Evolutionary conservation across 2,888 invertebrate species (phyloP).

Genomic region (Zygothrica quintamaculata): DNA sequence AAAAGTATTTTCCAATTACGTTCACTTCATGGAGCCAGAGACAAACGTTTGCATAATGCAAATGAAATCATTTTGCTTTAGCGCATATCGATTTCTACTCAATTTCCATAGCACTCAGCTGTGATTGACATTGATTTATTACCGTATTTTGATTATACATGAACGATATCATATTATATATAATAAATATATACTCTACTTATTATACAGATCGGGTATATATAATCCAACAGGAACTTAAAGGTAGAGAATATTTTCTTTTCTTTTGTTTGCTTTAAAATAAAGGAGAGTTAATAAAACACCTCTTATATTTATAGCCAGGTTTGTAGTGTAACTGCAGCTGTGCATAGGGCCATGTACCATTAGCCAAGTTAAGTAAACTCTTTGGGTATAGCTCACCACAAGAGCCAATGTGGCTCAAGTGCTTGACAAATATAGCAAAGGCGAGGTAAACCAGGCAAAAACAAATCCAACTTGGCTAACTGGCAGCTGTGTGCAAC

Average conservation of each 20-base stretch:
- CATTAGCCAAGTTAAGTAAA: slow-evolving; percentile 32
- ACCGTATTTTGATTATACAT: too few relatives aligned
- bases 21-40: slow-evolving; percentile 24
- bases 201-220: too few relatives aligned
- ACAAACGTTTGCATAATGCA: slow-evolving; percentile 48
- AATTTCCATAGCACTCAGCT: slow-evolving; percentile 24
- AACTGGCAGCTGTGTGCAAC: slow-evolving; percentile 26
- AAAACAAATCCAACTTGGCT: slow-evolving; percentile 45
- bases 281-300: slow-evolving; percentile 16
- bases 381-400: slow-evolving; percentile 29
- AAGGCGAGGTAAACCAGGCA: slow-evolving; percentile 47
- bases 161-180: slow-evolving; percentile 1
- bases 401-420: slow-evolving; percentile 60
- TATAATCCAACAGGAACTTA: too few relatives aligned
- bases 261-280: too few relatives aligned
- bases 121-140: slow-evolving; percentile 59
- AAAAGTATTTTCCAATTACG: slow-evolving; percentile 20
- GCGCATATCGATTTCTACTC: slow-evolving; percentile 28
- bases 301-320: slow-evolving; percentile 38
- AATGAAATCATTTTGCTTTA: slow-evolving; percentile 39
- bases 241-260: too few relatives aligned
- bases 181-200: neutral
- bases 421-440: slow-evolving; percentile 73
- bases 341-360: slow-evolving; percentile 1
- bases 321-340: slow-evolving; percentile 15